Base-by-base conservation (phyloP, 2,888 invertebrate species). In the Drosophila rubida region DNA sequence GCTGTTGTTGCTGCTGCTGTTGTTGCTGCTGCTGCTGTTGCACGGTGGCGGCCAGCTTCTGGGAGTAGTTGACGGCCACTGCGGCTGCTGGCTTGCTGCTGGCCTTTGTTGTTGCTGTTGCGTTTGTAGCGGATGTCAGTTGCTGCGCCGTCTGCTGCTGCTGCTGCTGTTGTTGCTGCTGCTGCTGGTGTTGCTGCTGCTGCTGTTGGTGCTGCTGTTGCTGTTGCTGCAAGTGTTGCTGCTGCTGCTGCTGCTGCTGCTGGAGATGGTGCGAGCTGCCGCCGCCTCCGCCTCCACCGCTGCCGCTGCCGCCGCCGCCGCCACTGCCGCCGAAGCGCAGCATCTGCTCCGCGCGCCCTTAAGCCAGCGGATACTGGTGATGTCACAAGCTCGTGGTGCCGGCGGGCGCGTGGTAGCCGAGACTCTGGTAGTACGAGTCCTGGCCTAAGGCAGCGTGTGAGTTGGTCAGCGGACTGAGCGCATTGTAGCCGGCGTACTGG, bases 361-460 rank as follows among this genome's bases (percentile, higher is more conserved):
- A 97, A 94, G 96, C 96, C 93, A 96, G 93, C 86, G 97, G 96
- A 91, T 97, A 97, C 93, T 92, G 92, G 81, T 97, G 92, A 90
- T 97, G 97, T 97, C 97, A 97, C 96, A 97, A 97, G 92, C 96
- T 96, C 91, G 96, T 95, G 90, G 96, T 95, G 58, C 94, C 94
- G 70, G 95, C 92, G 67, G 95, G 93, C 71, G 92, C 92, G 90
- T 94, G 96, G 92, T 97, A 96, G 90, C 96, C 93, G 89, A 96
- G 94, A 85, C 96, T 95, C 93, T 96, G 96, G 93, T 97, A 96
- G 92, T 97, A 96, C 91, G 96, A 95, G 92, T 96, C 96, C 89
- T 94, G 94, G 75, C 95, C 94, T 90, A 94, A 91, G 89, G 92
- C 92, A 94, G 93, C 92, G 80, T 94, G 94, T 78, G 94, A 92